Conservation (phyloP, 1,140 invertebrate genomes). For the Calosoma granatense region DNA sequence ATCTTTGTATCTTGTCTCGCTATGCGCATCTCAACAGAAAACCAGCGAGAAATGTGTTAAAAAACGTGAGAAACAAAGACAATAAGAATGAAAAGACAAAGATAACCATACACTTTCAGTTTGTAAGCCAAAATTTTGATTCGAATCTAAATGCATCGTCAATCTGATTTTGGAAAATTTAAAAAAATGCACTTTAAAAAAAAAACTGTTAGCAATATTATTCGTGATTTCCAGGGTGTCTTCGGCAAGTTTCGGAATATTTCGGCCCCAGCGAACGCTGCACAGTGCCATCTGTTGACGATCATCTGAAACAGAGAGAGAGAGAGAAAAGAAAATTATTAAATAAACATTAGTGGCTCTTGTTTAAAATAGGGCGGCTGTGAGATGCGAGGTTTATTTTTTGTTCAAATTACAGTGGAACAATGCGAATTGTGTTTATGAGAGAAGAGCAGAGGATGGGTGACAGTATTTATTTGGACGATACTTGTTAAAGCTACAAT, state of each 20-base stretch:
- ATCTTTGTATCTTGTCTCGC: too few species aligned
- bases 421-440: background rate
- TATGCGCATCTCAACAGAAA: too few species aligned
- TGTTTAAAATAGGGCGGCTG: constrained; percentile 16
- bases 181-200: constrained; percentile 18
- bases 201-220: constrained; percentile 1
- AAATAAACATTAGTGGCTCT: constrained; percentile 20
- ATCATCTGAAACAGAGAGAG: constrained; percentile 20
- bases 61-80: too few species aligned
- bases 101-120: too few species aligned
- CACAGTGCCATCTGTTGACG: background rate
- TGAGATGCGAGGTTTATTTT: constrained; percentile 4
- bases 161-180: too few species aligned
- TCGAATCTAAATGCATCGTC: too few species aligned
- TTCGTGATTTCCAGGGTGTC: background rate
- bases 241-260: background rate
- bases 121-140: too few species aligned
- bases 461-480: constrained; percentile 4
- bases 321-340: constrained; percentile 18
- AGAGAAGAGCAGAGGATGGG: background rate
- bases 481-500: constrained; percentile 19
- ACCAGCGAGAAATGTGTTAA: too few species aligned
- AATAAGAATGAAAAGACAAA: too few species aligned
- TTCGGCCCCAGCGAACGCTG: too few species aligned
- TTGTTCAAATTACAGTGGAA: constrained; percentile 13